Evolutionary conservation across 2,113 vertebrate species (phyloP).

Genomic region (Geothlypis trichas): DNA sequence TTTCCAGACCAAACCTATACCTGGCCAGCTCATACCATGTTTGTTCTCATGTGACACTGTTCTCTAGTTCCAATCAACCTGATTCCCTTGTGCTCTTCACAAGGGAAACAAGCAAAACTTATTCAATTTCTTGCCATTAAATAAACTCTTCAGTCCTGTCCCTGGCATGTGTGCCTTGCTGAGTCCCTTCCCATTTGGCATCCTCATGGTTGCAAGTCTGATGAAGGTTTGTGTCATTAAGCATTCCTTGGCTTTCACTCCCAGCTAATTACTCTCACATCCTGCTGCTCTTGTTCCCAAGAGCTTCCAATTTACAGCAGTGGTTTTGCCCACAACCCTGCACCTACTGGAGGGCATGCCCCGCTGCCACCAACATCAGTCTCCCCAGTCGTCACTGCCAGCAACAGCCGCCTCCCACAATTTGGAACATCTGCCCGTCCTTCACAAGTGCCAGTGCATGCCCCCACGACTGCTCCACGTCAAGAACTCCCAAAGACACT

Average conservation of each 20-base stretch:
- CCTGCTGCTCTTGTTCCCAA: background rate
- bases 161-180: accelerated
- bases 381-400: background rate
- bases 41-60: background rate
- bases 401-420: background rate
- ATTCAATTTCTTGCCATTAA: background rate
- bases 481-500: background rate
- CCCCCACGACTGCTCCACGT: background rate
- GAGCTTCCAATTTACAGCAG: background rate
- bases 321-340: background rate
- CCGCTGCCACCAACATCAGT: background rate
- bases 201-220: background rate
- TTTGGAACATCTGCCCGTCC: accelerated
- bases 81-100: background rate
- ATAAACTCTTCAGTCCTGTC: background rate
- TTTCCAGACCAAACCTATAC: background rate
- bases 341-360: background rate
- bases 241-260: background rate
- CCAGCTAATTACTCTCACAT: background rate
- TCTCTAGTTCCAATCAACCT: background rate
- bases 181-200: background rate
- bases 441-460: background rate
- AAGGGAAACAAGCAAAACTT: background rate
- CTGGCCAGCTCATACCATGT: accelerated
- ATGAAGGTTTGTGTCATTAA: background rate